Conservation (phyloP, 2,888 invertebrate genomes). For the Pycnomerus fuliginosus region DNA sequence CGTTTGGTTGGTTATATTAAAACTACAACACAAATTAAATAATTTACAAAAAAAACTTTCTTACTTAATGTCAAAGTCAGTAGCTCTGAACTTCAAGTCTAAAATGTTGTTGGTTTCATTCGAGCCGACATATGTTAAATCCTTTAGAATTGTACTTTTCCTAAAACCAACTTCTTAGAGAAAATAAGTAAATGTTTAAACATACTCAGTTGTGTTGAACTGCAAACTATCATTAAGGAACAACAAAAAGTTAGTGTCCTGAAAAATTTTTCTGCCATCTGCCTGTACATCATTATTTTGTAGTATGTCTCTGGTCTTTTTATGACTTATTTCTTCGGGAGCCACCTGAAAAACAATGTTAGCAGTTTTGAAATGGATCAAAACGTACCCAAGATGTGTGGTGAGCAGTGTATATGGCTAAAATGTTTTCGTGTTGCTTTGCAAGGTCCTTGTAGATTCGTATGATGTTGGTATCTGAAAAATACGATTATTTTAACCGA, state of each 20-base stretch:
- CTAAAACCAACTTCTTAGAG: too few relatives aligned
- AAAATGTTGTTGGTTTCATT: too few relatives aligned
- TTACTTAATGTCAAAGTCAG: too few relatives aligned
- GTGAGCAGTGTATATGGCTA: constrained; percentile 61
- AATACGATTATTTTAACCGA: too few relatives aligned
- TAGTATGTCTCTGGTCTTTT: constrained; percentile 35
- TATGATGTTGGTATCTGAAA: constrained; percentile 57
- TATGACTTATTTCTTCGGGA: constrained; percentile 39
- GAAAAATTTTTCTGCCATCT: too few relatives aligned
- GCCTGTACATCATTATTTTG: constrained; percentile 14
- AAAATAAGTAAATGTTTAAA: too few relatives aligned
- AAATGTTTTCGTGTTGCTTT: constrained; percentile 52
- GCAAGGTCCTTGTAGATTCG: constrained; percentile 56
- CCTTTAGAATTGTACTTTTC: too few relatives aligned
- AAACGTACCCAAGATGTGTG: constrained; percentile 57
- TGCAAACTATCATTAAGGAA: not conserved
- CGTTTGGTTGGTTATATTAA: too few relatives aligned
- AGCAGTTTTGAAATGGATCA: constrained; percentile 4
- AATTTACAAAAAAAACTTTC: too few relatives aligned
- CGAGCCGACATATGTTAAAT: too few relatives aligned
- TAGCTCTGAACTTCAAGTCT: too few relatives aligned
- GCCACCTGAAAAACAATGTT: constrained; percentile 32
- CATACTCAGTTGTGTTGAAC: not conserved
- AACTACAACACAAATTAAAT: too few relatives aligned
- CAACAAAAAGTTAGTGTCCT: not conserved